Evolutionary conservation across 2,888 invertebrate genomes (phyloP), one percentile per base, ranked within the genome.

Genomic region (Drosophila buzzatii): DNA sequence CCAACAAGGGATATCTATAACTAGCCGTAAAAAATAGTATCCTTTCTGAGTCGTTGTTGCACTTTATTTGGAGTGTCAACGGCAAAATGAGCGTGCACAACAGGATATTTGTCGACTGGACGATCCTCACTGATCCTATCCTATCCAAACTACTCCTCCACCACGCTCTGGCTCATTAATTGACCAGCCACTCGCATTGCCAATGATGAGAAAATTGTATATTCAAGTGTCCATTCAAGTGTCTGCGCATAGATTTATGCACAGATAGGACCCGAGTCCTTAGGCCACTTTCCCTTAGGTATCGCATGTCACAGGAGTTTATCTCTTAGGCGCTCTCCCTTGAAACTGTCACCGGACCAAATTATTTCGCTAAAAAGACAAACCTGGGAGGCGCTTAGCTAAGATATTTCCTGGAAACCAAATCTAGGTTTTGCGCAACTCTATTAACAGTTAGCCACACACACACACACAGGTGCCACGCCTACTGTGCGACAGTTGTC

Each of bases 21-120:
- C 86, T 87, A 81, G 85, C 82, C 90, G 88, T 86, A 85, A 86
- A 82, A 77, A 79, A 35, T 64, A 57, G 77, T 80, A 80, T 82
- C 81, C 78, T 59, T 58, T 77, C 76, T 76, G 77, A 8, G 76
- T 81, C 66, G 82, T 76, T 84, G 66, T 84, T 81, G 84, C 89
- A 89, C 89, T 85, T 87, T 85, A 84, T 72, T 89, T 89, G 73
- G 81, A 87, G 89, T 88, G 90, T 88, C 85, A 90, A 90, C 90
- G 75, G 82, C 71, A 67, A 79, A 79, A 72, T 70, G 74, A 56
- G 42, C 82, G 81, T 27, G 52, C 89, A 77, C 82, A 79, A 86
- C 89, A 85, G 85, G 89, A 85, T 83, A 81, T 83, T 88, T 82
- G 79, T 79, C 64, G 58, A 72, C 51, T 67, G 58, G 65, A 9